These are phyloP conservation scores for Stylophora pistillata DNA, from an alignment of 64 coral and sea anemone species.

Conservation along the genomic window DNA sequence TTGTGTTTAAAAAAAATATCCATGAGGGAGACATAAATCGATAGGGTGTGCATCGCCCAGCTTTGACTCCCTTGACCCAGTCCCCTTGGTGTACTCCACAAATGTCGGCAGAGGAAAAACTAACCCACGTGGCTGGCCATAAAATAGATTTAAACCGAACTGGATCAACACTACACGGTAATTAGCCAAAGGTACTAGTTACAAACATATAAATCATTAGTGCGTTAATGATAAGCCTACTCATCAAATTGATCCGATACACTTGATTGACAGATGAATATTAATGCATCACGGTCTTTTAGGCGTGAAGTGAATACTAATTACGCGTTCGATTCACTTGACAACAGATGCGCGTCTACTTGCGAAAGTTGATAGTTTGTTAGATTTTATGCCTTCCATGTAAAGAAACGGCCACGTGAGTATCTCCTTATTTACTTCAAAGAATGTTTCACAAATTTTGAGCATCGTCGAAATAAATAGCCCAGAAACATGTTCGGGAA, in stretches of 20 bases:
- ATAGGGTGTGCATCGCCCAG: no score
- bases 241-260: not conserved
- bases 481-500: slow-evolving; percentile 34
- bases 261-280: not conserved
- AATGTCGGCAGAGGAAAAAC: no score
- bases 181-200: not conserved
- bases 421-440: not conserved
- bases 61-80: no score
- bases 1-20: no score
- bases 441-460: not conserved
- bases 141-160: no score
- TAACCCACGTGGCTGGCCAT: no score
- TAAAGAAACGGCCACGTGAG: not conserved
- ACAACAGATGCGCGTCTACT: slow-evolving; percentile 22
- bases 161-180: no score
- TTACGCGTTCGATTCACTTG: slow-evolving; percentile 12
- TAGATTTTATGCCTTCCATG: not conserved
- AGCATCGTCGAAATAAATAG: not conserved
- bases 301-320: slow-evolving; percentile 22
- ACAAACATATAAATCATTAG: not conserved
- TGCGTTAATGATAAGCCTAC: no score
- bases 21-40: no score
- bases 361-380: not conserved
- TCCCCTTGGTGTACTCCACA: no score
- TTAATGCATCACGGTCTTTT: not conserved